A percentile compares a stretch with the other conserved stretches of the same genome.
Conservation (phyloP, 2,888 invertebrate species). For the Diarsia dahlii region DNA sequence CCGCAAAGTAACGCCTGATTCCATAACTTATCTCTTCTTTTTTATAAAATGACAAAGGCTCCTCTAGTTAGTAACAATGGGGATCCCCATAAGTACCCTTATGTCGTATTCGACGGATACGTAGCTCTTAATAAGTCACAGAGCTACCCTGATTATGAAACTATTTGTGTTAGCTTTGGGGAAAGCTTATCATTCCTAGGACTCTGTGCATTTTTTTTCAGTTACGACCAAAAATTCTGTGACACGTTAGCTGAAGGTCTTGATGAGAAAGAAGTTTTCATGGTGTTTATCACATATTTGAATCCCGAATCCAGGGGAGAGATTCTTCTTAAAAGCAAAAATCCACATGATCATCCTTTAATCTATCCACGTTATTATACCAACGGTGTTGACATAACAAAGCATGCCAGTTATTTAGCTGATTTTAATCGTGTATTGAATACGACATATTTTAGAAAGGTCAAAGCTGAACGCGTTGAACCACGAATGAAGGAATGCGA, state of each 20-base stretch:
- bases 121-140: constrained; percentile 41
- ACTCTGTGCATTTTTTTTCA: constrained; percentile 36
- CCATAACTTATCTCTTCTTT: constrained; percentile 68
- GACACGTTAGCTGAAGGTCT: constrained; percentile 24
- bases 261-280: constrained; percentile 57
- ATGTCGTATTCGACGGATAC: constrained; percentile 36
- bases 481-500: constrained; percentile 40
- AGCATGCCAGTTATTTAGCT: constrained; percentile 46
- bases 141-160: constrained; percentile 44
- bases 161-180: constrained; percentile 28
- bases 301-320: constrained; percentile 88
- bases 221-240: constrained; percentile 34
- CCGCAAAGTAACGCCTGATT: no score
- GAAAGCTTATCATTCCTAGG: constrained; percentile 27
- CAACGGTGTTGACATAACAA: constrained; percentile 46
- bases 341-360: constrained; percentile 48
- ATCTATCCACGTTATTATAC: constrained; percentile 45
- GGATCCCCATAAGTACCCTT: constrained; percentile 33
- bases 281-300: constrained; percentile 61
- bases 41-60: constrained; percentile 61
- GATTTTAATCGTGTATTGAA: constrained; percentile 52
- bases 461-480: constrained; percentile 43
- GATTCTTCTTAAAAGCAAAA: constrained; percentile 74
- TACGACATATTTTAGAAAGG: constrained; percentile 39
- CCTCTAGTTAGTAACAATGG: not conserved